These are phyloP conservation scores for Catamblyrhynchus diadema DNA, from an alignment of 2,797 vertebrate genomes.

Conservation along the genomic window DNA sequence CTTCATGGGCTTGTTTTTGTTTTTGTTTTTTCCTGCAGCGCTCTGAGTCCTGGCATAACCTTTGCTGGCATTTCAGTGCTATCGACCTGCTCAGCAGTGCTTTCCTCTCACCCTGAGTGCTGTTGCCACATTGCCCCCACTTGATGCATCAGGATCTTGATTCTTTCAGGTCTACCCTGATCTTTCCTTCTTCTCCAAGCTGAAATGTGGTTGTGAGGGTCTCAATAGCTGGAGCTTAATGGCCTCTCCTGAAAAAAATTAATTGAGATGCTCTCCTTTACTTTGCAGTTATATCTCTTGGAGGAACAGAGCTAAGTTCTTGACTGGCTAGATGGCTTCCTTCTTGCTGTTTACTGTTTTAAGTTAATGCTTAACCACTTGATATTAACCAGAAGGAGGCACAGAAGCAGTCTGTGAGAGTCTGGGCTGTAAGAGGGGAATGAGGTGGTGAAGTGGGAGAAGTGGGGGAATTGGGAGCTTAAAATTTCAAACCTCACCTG, in stretches of 20 bases:
- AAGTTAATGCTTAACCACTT: not conserved
- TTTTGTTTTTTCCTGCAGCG: fast-evolving
- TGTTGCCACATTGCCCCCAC: not conserved
- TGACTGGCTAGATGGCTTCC: not conserved
- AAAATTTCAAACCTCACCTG: not conserved
- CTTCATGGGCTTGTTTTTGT: not conserved
- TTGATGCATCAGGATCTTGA: not conserved
- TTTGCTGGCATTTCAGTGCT: not conserved
- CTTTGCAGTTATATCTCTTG: not conserved
- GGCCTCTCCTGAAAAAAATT: not conserved
- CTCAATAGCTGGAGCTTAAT: not conserved
- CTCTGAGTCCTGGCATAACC: not conserved
- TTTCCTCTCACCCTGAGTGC: not conserved
- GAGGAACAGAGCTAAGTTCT: not conserved
- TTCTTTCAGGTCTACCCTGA: not conserved
- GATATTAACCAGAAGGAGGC: not conserved
- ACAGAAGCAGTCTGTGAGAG: not conserved
- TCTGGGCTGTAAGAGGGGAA: not conserved
- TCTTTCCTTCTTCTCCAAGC: not conserved
- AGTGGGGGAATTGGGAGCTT: not conserved
- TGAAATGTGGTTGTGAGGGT: not conserved
- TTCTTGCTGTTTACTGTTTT: not conserved
- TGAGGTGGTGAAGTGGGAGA: not conserved
- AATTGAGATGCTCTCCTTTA: not conserved
- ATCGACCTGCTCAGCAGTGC: not conserved